A percentile compares a stretch with the other conserved stretches of the same genome.
phyloP scores from a whole-genome alignment of 2,113 vertebrate genomes.

The Pteropus alecto region DNA sequence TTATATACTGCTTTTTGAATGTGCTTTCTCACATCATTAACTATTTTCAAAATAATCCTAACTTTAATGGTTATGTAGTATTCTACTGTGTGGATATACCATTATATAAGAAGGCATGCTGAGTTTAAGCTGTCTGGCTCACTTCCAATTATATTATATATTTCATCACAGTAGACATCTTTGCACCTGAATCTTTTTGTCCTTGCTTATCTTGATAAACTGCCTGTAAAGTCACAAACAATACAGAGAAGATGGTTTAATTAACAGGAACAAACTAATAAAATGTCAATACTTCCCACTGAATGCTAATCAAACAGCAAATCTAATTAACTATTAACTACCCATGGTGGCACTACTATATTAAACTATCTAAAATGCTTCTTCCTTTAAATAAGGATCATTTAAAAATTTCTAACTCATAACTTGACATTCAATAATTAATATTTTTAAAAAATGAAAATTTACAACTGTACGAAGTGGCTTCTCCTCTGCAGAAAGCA shows the following conservation, averaged over 20 bases:
- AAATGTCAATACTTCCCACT: neutral
- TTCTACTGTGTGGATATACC: neutral
- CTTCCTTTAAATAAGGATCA: constrained; percentile 22
- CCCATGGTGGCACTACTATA: neutral
- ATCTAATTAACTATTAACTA: neutral
- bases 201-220: neutral
- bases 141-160: neutral
- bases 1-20: neutral
- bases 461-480: neutral
- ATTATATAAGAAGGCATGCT: neutral
- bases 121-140: neutral
- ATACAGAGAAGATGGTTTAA: neutral
- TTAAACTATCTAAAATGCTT: neutral
- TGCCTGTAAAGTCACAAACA: neutral
- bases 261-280: neutral
- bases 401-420: neutral
- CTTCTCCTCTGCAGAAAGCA: neutral
- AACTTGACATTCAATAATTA: neutral
- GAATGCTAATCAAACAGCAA: neutral
- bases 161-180: neutral
- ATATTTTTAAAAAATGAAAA: neutral
- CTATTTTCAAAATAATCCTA: constrained; percentile 28
- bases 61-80: neutral
- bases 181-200: neutral
- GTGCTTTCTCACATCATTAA: constrained; percentile 16